Evolutionary conservation across 2,888 invertebrate genomes (phyloP), one percentile per base, ranked within the genome.

Genomic region (Chymomyza caudatula): DNA sequence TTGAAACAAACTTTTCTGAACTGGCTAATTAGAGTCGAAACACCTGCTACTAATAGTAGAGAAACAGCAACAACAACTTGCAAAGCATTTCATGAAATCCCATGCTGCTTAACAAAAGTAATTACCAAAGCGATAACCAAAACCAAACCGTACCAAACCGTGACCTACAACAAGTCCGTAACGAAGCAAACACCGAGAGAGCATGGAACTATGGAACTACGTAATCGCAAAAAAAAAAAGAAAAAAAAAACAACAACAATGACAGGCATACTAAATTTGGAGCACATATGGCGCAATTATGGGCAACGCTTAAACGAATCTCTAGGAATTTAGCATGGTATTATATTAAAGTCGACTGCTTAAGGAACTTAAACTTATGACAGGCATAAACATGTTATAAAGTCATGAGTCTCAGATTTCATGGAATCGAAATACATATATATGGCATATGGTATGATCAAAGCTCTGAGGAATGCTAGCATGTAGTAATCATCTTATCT

Each of bases 241-340:
- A 5, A 1, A 1, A 5, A 25, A 4, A 4, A 25, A 4, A 4
- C 25, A 25, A 25, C 25, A 25, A 17, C 51, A 51, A 51, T 11
- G 51, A 17, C 19, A 20, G 51, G 19, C 51, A 19, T 20, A 51
- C 23, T 60, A 63, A 65, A 65, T 56, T 60, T 62, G 43, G 62
- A 64, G 61, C 63, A 68, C 66, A 42, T 71, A 74, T 77, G 84
- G 84, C 84, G 80, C 79, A 83, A 85, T 85, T 77, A 70, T 37
- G 29, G 3, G 29, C 1, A 11, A 37, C 29, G 0, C 5, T 37
- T 37, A 11, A 29, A 37, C 8, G 29, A 37, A 37, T 37, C 29
- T 37, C 11, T 37, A 2, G 25, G 37, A 65, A 78, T 73, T 70
- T 73, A 65, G 67, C 11, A 58, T 51, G 68, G 76, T 58, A 72